These are phyloP conservation scores for Hydrochoerus hydrochaeris DNA, from an alignment of 2,113 vertebrate species.

Conservation along the genomic window DNA sequence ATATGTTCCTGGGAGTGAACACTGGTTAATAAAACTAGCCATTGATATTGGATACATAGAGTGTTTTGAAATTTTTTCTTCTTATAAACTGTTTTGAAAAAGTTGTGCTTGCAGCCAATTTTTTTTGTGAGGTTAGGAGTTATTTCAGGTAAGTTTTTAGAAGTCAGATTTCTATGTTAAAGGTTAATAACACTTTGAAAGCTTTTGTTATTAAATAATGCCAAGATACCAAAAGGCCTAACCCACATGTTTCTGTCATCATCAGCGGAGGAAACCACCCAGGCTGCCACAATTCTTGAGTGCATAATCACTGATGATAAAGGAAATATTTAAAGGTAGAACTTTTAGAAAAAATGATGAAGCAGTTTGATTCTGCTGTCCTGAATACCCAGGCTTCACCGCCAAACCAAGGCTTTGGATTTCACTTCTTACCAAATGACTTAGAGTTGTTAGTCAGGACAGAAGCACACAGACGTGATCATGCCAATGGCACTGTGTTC, in stretches of 20 bases:
- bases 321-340: neutral
- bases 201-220: neutral
- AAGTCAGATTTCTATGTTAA: neutral
- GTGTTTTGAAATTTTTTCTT: neutral
- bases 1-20: neutral
- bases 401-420: neutral
- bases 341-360: neutral
- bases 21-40: neutral
- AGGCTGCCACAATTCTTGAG: neutral
- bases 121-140: neutral
- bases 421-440: conserved; percentile 29
- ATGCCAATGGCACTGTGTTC: neutral
- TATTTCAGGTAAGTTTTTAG: neutral
- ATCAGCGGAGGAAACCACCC: neutral
- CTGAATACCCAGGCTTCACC: neutral
- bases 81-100: neutral
- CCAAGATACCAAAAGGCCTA: neutral
- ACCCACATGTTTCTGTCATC: neutral
- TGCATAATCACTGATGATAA: neutral
- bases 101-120: neutral
- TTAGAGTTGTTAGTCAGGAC: neutral
- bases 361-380: neutral
- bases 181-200: conserved; percentile 4
- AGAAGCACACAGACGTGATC: neutral
- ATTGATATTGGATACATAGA: neutral